Evolutionary conservation across 2,888 invertebrate genomes (phyloP), one percentile per base, ranked within the genome.

Genomic region (Unio delphinus): DNA sequence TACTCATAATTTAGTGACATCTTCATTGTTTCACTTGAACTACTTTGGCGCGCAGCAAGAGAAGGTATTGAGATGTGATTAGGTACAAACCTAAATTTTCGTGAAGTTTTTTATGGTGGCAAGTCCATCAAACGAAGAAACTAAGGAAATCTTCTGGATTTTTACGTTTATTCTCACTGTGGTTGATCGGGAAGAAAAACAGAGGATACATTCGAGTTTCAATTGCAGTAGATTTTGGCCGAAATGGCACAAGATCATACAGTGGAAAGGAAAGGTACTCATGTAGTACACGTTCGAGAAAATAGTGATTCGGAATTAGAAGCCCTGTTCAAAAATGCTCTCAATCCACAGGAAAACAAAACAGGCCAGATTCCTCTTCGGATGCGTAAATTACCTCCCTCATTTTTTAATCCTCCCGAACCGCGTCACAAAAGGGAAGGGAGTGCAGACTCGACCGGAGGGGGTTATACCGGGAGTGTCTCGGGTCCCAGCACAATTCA

Each of bases 391-490:
- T 93, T 98, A 90, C 98, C 98, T 84, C 95, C 96, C 91, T 97
- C 97, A 86, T 98, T 98, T 93, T 98, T 97, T 92, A 96, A 95
- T 92, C 98, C 97, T 89, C 97, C 97, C 84, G 96, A 95, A 89
- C 96, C 96, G 89, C 95, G 70, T 58, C 82, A 82, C 95, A 95
- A 89, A 95, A 95, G 92, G 94, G 95, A 89, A 94, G 95, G 91
- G 94, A 95, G 90, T 96, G 97, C 92, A 95, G 96, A 90, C 94
- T 97, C 89, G 95, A 97, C 92, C 96, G 97, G 92, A 95, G 74
- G 75, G 65, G 96, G 74, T 69, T 80, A 80, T 74, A 75, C 80
- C 87, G 90, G 74, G 84, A 90, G 72, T 92, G 62, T 58, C 45
- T 90, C 90, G 64, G 92, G 79, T 70, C 89, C 93, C 75, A 92